These are phyloP conservation scores for Thalassoma bifasciatum DNA, from an alignment of 2,113 vertebrate species.

Conservation along the genomic window DNA sequence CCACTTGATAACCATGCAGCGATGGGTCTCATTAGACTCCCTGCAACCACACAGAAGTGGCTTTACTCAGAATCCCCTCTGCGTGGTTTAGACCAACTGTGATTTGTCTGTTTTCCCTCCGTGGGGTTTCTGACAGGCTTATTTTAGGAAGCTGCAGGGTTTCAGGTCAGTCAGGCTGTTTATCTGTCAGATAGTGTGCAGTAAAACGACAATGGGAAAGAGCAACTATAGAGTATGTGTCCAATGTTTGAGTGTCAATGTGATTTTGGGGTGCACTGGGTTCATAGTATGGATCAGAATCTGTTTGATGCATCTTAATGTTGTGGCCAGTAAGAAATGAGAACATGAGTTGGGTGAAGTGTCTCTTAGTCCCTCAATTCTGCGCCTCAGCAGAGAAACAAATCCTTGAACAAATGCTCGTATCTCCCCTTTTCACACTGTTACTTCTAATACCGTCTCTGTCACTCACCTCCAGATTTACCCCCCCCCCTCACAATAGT, in stretches of 20 bases:
- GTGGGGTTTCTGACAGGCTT: slow-evolving; percentile 37
- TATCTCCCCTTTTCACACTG: neutral
- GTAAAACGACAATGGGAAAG: neutral
- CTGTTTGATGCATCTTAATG: slow-evolving; percentile 5
- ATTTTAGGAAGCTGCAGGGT: slow-evolving; percentile 45
- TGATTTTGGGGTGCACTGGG: neutral
- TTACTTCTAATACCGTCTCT: neutral
- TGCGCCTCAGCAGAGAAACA: neutral
- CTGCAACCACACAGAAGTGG: slow-evolving; percentile 10
- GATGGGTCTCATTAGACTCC: slow-evolving; percentile 29
- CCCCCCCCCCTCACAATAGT: neutral
- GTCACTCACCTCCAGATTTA: neutral
- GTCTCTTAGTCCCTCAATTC: neutral
- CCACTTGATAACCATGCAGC: slow-evolving; percentile 22
- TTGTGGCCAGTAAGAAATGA: neutral
- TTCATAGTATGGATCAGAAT: neutral
- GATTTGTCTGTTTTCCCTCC: slow-evolving; percentile 33
- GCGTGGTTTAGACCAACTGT: neutral
- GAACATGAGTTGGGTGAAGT: neutral
- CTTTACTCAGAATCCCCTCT: slow-evolving; percentile 9
- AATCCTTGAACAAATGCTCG: neutral
- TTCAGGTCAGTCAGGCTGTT: slow-evolving; percentile 38
- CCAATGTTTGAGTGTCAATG: neutral
- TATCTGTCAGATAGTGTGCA: slow-evolving; percentile 18
- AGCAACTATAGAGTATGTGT: slow-evolving; percentile 12